A percentile compares a stretch with the other conserved stretches of the same genome.
These are phyloP conservation scores for Lithophane semibrunnea DNA, from an alignment of 2,888 invertebrate genomes.

Conservation along the genomic window DNA sequence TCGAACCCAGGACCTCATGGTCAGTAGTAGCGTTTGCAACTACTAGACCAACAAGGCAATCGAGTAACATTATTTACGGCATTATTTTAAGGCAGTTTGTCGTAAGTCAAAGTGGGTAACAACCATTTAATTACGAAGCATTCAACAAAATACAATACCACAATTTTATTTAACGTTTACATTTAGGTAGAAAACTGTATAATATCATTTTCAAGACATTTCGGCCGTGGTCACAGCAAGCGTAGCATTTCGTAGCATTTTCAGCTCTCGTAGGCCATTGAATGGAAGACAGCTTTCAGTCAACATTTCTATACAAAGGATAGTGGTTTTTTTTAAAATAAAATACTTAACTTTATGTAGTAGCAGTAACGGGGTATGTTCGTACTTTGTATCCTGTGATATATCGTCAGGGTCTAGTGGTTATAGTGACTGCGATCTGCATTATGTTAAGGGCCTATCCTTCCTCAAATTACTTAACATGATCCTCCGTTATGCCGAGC, in stretches of 20 bases:
- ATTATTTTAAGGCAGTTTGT: neutral
- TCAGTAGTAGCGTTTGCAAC: too few relatives aligned
- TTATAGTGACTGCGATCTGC: constrained; percentile 32
- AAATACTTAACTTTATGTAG: constrained; percentile 10
- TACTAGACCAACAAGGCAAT: too few relatives aligned
- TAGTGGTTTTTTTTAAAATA: constrained; percentile 19
- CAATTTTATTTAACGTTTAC: neutral
- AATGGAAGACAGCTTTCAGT: constrained; percentile 3
- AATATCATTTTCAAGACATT: neutral
- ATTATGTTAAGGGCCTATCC: constrained; percentile 13
- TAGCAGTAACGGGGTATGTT: neutral
- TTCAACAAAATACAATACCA: neutral
- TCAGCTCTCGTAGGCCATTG: neutral
- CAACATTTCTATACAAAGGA: constrained; percentile 10
- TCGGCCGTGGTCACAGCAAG: neutral
- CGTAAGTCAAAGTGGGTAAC: too few relatives aligned
- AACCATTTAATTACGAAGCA: neutral
- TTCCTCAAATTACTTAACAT: too few relatives aligned
- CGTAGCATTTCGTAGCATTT: neutral
- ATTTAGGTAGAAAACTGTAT: too few relatives aligned
- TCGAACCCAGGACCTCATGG: too few relatives aligned
- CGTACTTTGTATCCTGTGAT: constrained; percentile 10
- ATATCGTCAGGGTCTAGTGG: constrained; percentile 27
- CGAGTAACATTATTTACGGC: too few relatives aligned
- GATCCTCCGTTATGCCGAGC: too few relatives aligned